Evolutionary conservation across 1,140 invertebrate genomes (phyloP).

Genomic region (Asobara japonica): DNA sequence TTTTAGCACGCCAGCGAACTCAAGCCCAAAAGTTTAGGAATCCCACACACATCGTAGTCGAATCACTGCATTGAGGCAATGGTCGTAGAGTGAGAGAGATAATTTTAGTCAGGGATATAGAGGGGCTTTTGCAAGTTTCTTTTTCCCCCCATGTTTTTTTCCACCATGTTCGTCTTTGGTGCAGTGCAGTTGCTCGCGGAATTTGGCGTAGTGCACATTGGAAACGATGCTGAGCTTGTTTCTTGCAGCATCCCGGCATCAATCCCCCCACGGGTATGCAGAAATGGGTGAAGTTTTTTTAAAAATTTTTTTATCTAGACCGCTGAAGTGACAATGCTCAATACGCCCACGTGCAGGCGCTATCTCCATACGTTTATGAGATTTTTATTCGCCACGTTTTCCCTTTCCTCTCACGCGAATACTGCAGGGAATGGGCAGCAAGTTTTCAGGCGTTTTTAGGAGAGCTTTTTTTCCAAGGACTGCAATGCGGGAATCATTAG

Average conservation of each 20-base stretch:
- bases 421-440: not conserved
- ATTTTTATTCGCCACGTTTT: not conserved
- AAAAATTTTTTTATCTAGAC: too few species aligned
- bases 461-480: too few species aligned
- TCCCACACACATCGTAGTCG: not conserved
- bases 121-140: not conserved
- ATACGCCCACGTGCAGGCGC: not conserved
- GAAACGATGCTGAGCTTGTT: not conserved
- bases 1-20: conserved; percentile 10
- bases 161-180: conserved; percentile 30
- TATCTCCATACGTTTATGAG: not conserved
- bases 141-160: not conserved
- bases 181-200: conserved; percentile 35
- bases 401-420: not conserved
- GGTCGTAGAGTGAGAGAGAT: not conserved
- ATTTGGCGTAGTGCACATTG: conserved; percentile 15
- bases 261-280: too few species aligned
- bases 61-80: not conserved
- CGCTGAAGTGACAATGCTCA: not conserved
- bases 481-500: not conserved
- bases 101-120: not conserved
- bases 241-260: not conserved
- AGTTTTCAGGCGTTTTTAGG: not conserved
- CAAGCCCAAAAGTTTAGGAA: not conserved
- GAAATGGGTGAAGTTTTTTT: too few species aligned